Base-by-base conservation (phyloP, 2,113 vertebrate genomes). In the Albula glossodonta region DNA sequence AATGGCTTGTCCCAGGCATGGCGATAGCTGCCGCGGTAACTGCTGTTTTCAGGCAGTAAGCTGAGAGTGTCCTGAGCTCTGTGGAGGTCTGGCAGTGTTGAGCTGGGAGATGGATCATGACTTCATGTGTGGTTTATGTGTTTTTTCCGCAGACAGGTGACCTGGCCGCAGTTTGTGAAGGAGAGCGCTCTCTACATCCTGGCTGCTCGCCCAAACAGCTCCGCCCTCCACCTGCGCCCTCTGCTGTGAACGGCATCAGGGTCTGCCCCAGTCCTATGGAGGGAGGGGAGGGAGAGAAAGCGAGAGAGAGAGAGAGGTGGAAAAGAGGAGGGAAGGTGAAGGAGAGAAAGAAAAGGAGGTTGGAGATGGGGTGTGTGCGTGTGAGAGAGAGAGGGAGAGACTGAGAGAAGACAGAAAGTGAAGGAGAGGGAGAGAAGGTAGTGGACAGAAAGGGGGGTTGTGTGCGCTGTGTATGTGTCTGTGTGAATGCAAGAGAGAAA, bases 151-250 rank as follows among this genome's bases (percentile, higher is more conserved):
- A 98, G 97, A 91, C 94, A 86, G 1, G 86, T 97, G 79, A 96
- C 95, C 91, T 99, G 98, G 98, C 93, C 93, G 0, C 70, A 95
- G 78, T 99, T 99, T 93, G 88, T 99, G 89, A 94, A 74, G 85
- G 97, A 98, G 90, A 99, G 96, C 15, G 95, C 96, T 87, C 93
- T 97, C 93, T 98, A 97, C 90, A 96, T 98, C 88, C 88, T 99
- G 90, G 97, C 98, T 0, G 96, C 97, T 0, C 96, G 98, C 12
- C 97, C 98, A 91, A 99, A 99, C 93, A 98, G 98, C 52, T 88
- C 95, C 0, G 97, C 97, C 87, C 93, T 97, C 93, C 98, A 98
- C 93, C 96, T 99, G 92, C 96, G 96, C 82, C 95, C 98, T 85
- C 95, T 94, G 0, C 94, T 96, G 92, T 98, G 97, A 92, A 91